Evolutionary conservation across 2,888 invertebrate genomes (phyloP).

Genomic region (Eilema depressum): DNA sequence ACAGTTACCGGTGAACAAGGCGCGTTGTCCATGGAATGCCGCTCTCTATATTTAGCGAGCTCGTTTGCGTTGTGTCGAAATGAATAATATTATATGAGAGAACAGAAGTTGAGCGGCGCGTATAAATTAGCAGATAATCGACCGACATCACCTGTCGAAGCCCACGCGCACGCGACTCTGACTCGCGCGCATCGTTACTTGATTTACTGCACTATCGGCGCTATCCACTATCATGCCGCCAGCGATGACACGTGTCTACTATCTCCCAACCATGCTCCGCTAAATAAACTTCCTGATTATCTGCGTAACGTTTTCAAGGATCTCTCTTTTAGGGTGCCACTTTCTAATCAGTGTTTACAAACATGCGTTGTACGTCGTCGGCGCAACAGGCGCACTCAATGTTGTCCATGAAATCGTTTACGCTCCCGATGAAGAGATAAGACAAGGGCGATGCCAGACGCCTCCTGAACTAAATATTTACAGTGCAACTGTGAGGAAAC

Average conservation of each 20-base stretch:
- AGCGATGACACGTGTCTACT: conserved; percentile 61
- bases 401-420: conserved; percentile 70
- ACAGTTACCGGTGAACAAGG: conserved; percentile 71
- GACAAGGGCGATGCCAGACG: conserved; percentile 79
- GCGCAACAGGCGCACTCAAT: conserved; percentile 55
- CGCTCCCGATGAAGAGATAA: conserved; percentile 76
- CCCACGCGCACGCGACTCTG: conserved; percentile 70
- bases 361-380: conserved; percentile 71
- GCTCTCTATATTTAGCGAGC: conserved; percentile 81
- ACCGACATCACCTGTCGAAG: conserved; percentile 76
- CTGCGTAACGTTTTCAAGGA: conserved; percentile 68
- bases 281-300: conserved; percentile 71
- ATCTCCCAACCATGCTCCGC: conserved; percentile 59
- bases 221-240: conserved; percentile 10
- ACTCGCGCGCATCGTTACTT: conserved; percentile 48
- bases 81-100: conserved; percentile 79
- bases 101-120: conserved; percentile 79
- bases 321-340: conserved; percentile 64
- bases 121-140: conserved; percentile 84
- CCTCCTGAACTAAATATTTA: conserved; percentile 82
- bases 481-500: conserved; percentile 81
- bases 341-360: conserved; percentile 76
- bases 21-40: conserved; percentile 74
- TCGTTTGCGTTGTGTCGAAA: conserved; percentile 78
- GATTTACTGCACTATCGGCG: conserved; percentile 62